phyloP scores from a whole-genome alignment of 2,113 vertebrate species.

The Alligator mississippiensis region DNA sequence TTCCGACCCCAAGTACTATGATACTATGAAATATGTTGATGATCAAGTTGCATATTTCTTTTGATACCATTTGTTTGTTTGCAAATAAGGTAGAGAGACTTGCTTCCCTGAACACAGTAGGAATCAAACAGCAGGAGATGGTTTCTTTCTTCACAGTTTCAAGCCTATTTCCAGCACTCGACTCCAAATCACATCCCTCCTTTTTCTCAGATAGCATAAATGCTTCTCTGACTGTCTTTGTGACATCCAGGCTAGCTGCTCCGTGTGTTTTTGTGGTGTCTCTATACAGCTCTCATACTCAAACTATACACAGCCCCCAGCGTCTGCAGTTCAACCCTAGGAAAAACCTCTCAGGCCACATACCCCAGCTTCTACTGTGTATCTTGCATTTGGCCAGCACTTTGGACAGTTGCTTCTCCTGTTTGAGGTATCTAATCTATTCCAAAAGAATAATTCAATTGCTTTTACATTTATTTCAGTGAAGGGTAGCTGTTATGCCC shows the following conservation, averaged over 20 bases:
- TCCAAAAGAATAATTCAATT: neutral
- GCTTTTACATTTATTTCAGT: neutral
- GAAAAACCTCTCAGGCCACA: neutral
- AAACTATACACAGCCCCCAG: neutral
- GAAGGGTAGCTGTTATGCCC: neutral
- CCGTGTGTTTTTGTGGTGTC: neutral
- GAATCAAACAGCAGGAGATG: neutral
- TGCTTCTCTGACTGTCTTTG: neutral
- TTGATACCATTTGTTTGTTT: neutral
- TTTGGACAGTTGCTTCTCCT: neutral
- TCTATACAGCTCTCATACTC: neutral
- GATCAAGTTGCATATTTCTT: neutral
- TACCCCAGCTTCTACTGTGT: neutral
- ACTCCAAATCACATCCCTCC: neutral
- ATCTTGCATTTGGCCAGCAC: neutral
- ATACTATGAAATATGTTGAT: neutral
- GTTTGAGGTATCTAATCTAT: neutral
- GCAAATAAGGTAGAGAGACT: neutral
- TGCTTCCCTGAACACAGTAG: neutral
- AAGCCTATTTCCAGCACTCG: neutral
- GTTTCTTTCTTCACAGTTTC: neutral
- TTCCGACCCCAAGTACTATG: neutral
- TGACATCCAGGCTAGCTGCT: neutral
- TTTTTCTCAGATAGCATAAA: neutral
- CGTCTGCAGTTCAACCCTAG: neutral